Evolutionary conservation across 92 coral and sea anemone species (phyloP), one percentile per base, ranked within the genome.

Genomic region (Heliopora coerulea): DNA sequence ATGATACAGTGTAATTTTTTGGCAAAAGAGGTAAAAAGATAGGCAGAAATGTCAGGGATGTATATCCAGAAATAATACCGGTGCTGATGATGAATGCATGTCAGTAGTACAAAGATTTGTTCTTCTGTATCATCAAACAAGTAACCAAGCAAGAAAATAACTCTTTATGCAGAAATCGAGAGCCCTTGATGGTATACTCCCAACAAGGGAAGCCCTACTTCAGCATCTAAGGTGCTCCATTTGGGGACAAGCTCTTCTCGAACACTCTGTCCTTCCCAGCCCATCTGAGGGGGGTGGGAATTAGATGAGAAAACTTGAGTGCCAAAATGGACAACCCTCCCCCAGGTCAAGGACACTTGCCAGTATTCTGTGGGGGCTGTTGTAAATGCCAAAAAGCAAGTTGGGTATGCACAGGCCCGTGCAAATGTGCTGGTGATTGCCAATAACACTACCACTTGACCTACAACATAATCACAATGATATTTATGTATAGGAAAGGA

Each of bases 211-310:
- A 34, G 84, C 85, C 23, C 42, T 46, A n/a, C 14, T 46, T 0
- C 76, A 69, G 54, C 90, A 86, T 62, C 65, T 54, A 34, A 65
- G 54, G 66, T 37, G 87, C 30, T 82, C 91, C 30, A 61, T 66
- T 32, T 84, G 81, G 84, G 84, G 73, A 15, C 84, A 80, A 40
- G 77, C 84, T 26, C 80, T 80, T 12, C 75, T 87, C 30, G 14
- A 58, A 12, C 81, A 69, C 68, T 88, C 61, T 23, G 68, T 30
- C 34, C 64, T 88, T 56, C 88, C 86, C 5, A 54, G 80, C 67
- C 92, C 88, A 79, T 25, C 73, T 65, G 61, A 78, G 86, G n/a
- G 88, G 86, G 87, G 54, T 88, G 88, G 86, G 65, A 84, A 64
- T 80, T 54, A 21, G 56, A 84, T 39, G 86, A 57, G 21, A 46